Conservation (phyloP, 1,140 invertebrate species). For the Drosophila persimilis region DNA sequence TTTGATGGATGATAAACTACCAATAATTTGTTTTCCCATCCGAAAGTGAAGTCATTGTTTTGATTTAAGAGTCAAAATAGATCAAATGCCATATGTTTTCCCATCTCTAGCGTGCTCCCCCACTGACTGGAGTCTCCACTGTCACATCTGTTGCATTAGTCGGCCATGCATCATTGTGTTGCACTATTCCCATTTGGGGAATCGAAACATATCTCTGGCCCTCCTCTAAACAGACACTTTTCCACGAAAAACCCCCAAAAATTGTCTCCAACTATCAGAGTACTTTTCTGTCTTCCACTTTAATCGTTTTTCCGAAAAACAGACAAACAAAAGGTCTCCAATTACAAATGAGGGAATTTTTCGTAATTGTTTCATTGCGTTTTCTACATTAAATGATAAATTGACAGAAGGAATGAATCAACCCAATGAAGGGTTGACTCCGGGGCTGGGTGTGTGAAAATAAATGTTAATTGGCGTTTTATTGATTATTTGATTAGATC, state of each 20-base stretch:
- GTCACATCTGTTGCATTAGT: slow-evolving; percentile 39
- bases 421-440: slow-evolving; percentile 10
- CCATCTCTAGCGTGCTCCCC: neutral
- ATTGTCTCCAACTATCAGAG: slow-evolving; percentile 1
- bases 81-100: slow-evolving; percentile 7
- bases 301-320: slow-evolving; percentile 45
- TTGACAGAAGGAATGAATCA: slow-evolving; percentile 73
- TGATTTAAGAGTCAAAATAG: slow-evolving; percentile 26
- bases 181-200: slow-evolving; percentile 53
- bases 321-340: slow-evolving; percentile 44
- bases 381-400: slow-evolving; percentile 62
- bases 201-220: slow-evolving; percentile 6
- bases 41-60: neutral
- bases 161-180: slow-evolving; percentile 23
- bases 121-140: neutral
- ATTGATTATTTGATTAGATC: slow-evolving; percentile 57
- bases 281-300: slow-evolving; percentile 43
- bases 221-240: slow-evolving; percentile 11
- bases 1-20: neutral
- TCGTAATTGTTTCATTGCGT: slow-evolving; percentile 55
- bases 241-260: slow-evolving; percentile 29
- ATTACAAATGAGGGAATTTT: slow-evolving; percentile 14
- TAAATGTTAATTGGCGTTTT: slow-evolving; percentile 60
- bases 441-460: slow-evolving; percentile 55
- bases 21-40: neutral